Evolutionary conservation across 2,113 vertebrate species (phyloP), one percentile per base, ranked within the genome.

Genomic region (Nerophis ophidion): DNA sequence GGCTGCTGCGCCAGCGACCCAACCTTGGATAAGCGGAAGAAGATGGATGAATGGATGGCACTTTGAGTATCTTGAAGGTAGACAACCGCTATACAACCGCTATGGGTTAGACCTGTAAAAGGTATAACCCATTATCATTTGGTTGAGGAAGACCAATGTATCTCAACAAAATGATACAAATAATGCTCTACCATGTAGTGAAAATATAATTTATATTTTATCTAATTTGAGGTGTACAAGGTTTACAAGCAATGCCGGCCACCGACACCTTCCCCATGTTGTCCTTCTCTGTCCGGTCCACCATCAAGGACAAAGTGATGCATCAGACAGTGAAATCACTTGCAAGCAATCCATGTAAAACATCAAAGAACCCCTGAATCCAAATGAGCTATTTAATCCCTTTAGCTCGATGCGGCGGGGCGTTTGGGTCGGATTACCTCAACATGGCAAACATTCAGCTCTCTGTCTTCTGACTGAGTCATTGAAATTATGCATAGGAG

Each of bases 331-430:
- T 73, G 16, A 70, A 70, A 77, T 79, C 53, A 66, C 57, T 70
- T 72, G 61, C 72, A 76, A 61, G 63, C 42, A 54, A 48, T 75
- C 64, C 63, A 65, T 80, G 69, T 62, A 66, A 74, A 65, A 70
- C 70, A 83, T 74, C 67, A 80, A 68, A 75, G 61, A 66, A 12
- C 42, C 26, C 56, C 64, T 51, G 75, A 72, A 74, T 80, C 58
- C 51, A 72, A 79, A 83, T 65, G 8, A 74, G 60, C 61, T 62
- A 61, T 73, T 74, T 81, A 84, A 84, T 85, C 76, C 63, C 65
- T 54, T 77, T 55, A 71, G 68, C 55, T 53, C 26, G 40, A 76
- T 80, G 75, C 73, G 49, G 36, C 2, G 3, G 26, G 33, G 65
- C 40, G 75, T 70, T 78, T 71, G 79, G 65, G 74, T 76, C 65